Evolutionary conservation across 2,113 vertebrate genomes (phyloP), one percentile per base, ranked within the genome.

Genomic region (Nesoenas mayeri): DNA sequence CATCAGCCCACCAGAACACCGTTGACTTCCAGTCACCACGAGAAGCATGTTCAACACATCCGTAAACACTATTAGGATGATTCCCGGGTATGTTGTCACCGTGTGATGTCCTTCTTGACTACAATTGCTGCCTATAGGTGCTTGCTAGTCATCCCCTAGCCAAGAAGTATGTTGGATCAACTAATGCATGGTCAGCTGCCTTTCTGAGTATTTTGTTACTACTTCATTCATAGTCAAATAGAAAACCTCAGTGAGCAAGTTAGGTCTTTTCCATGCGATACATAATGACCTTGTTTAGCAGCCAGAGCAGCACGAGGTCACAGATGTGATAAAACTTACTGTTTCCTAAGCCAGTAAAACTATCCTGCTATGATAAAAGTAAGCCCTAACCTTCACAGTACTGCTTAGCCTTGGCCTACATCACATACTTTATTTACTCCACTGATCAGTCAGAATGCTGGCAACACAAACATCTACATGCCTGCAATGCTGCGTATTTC

Each of bases 91-190:
- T 7, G 9, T 53, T 48, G 22, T 79, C 5, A 34, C 16, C 56
- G 16, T 15, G 17, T 15, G 48, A 78, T 26, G 22, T 7, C 15
- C 26, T 56, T 75, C 48, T 44, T 22, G 50, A 31, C 29, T 42
- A 38, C 11, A 62, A 16, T 15, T 2, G 25, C 3, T 54, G 4
- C 18, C 36, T 51, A 0, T 6, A 2, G 3, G 25, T 54, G 32
- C 26, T 71, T 48, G 34, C 8, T n/a, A 79, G 42, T 22, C 21
- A 36, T 84, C 34, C 40, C 2, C 10, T 7, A 6, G 21, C 31
- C 14, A 40, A 75, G 32, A 71, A 26, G 21, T 32, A 24, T 25
- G 38, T n/a, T 88, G 71, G 50, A 60, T 82, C 29, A 28, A 34
- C 31, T 48, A 48, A 50, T 8, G 7, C 28, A 25, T 12, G 14